phyloP scores from a whole-genome alignment of 1,140 invertebrate genomes.

The Drosophila rhopaloa region DNA sequence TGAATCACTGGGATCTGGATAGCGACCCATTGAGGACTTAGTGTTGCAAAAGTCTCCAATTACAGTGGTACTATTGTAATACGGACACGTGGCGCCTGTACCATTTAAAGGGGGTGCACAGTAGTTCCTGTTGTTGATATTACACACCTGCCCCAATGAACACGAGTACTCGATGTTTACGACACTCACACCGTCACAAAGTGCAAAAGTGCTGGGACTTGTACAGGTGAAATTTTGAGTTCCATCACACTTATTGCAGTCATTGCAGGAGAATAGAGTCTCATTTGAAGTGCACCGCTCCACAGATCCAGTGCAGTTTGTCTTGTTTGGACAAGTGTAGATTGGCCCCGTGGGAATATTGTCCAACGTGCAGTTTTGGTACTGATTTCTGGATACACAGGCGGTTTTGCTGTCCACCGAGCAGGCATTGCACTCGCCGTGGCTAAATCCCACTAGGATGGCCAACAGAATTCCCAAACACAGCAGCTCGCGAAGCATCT shows the following conservation, averaged over 20 bases:
- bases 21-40: slow-evolving; percentile 22
- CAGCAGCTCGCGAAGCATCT: slow-evolving; percentile 36
- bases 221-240: neutral
- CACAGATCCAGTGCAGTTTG: slow-evolving; percentile 2
- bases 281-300: slow-evolving; percentile 2
- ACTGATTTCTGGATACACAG: slow-evolving; percentile 26
- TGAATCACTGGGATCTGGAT: slow-evolving; percentile 17
- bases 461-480: slow-evolving; percentile 1
- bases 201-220: slow-evolving; percentile 10
- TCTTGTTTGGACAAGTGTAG: slow-evolving; percentile 20
- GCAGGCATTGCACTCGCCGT: slow-evolving; percentile 42
- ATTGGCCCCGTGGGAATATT: slow-evolving; percentile 3
- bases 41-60: slow-evolving; percentile 12
- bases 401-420: neutral
- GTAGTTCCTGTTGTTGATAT: neutral
- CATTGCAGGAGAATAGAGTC: slow-evolving; percentile 6
- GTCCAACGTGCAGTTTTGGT: slow-evolving; percentile 26
- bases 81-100: slow-evolving; percentile 25
- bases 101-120: slow-evolving; percentile 25
- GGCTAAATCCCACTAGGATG: neutral
- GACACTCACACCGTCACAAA: slow-evolving; percentile 2
- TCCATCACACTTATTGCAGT: slow-evolving; percentile 34
- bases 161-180: slow-evolving; percentile 5
- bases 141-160: slow-evolving; percentile 19
- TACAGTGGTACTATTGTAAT: neutral